Base-by-base conservation (phyloP, 2,113 vertebrate species). In the Eonycteris spelaea region DNA sequence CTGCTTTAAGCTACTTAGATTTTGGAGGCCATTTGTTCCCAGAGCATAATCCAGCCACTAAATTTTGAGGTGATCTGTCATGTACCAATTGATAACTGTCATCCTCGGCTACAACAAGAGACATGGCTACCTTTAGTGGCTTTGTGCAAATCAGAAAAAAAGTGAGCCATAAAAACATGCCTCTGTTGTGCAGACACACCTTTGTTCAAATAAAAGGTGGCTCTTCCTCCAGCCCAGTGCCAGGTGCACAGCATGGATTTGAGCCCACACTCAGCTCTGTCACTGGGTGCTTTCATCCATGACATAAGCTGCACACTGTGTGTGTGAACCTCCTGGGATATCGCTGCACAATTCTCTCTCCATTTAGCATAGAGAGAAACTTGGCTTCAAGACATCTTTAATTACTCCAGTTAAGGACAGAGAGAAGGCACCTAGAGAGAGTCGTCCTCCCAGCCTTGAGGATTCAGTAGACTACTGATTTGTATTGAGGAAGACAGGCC, bases 401-500 rank as follows among this genome's bases (percentile, higher is more conserved):
- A 45, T 38, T 30, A 35, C 18, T 89, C n/a, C 48, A 51, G 13
- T n/a, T n/a, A 79, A 80, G 43, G 67, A n/a, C 14, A 78, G 53
- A 73, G 11, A 90, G 90, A 67, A 40, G 77, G 53, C 33, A 79
- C 51, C 13, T 2, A 16, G 13, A 28, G 26, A 4, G 48, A 14
- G 48, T 51, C 38, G 53, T 30, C 57, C 55, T 78, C 21, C 24
- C 33, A 68, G 16, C 40, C 35, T 71, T 11, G 26, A 79, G 53
- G 30, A 71, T 40, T 71, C 38, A 38, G 77, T 11, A 65, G 45
- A 61, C 77, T 14, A 33, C 48, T 51, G 70, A 68, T 33, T 85
- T 85, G 95, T 53, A 96, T 55, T 88, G 73, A 92, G 57, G 53
- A 80, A 94, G 74, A 73, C 8, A 93, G 38, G 35, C 7, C 15